Conservation (phyloP, 2,113 vertebrate species). For the Cygnus buccinator region DNA sequence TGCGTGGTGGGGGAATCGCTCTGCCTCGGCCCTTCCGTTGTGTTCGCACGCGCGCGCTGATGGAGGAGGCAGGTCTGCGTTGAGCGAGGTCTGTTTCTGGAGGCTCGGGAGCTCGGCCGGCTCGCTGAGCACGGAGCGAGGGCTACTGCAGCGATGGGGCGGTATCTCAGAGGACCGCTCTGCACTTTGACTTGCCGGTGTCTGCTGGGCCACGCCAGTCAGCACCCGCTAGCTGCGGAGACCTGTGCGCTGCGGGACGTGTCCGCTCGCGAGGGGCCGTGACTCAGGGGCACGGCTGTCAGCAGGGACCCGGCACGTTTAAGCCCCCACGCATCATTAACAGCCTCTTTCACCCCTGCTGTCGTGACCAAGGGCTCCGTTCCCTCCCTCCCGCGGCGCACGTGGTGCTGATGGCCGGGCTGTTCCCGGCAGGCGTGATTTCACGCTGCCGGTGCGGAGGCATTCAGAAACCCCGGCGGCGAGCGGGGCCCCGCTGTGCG, state of each 20-base stretch:
- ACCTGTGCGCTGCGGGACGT: background rate
- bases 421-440: background rate
- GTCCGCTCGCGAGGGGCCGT: background rate
- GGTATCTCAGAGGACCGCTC: background rate
- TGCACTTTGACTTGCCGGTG: background rate
- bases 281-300: background rate
- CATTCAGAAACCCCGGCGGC: background rate
- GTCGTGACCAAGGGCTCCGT: fast-evolving
- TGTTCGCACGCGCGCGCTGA: fast-evolving
- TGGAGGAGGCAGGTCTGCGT: background rate
- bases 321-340: background rate
- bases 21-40: too few relatives aligned
- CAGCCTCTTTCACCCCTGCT: background rate
- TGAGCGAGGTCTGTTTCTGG: background rate
- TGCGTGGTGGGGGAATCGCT: background rate
- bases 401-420: background rate
- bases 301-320: background rate
- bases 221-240: background rate
- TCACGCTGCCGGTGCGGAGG: background rate
- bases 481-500: fast-evolving
- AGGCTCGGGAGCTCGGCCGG: background rate
- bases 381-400: background rate
- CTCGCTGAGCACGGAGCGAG: background rate
- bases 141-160: background rate
- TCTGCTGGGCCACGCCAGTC: background rate